Evolutionary conservation across 2,797 vertebrate genomes (phyloP), one percentile per base, ranked within the genome.

Genomic region (Halcyon smyrnensis): DNA sequence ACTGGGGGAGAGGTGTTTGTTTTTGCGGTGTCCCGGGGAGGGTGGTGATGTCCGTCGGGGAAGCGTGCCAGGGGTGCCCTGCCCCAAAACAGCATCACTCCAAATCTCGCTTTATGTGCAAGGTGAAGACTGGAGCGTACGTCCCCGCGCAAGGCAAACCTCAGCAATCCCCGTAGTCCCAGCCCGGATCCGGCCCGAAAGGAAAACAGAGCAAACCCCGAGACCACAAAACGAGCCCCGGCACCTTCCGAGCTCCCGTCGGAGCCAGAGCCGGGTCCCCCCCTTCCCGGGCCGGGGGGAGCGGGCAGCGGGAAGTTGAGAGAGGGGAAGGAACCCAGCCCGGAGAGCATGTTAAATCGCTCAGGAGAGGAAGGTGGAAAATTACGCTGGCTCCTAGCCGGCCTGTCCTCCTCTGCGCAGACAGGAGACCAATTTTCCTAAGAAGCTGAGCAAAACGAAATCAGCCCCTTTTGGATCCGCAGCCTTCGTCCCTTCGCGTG

Each of bases 331-430:
- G 65, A 86, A n/a, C 30, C 4, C 63, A 51, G 75, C 60, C 12
- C 32, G 8, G 73, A 68, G 34, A 59, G 83, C 75, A 6, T 90
- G 91, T 82, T 95, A 91, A 93, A 90, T 87, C 94, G 94, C 89
- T 90, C 95, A 90, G 93, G 51, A 90, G 86, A 60, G 13, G 90
- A 77, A 87, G 91, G 92, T 93, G 96, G 96, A 95, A 94, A 96
- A 95, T 93, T 88, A 93, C 87, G 32, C 89, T 89, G 95, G 92
- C 87, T 94, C 67, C 50, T 36, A 37, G 84, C 91, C 94, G 75
- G 91, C 90, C 91, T 56, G 78, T 95, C 63, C 93, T 84, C 60
- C 82, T 70, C 67, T 59, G 53, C 5, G 48, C 78, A 80, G 83
- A 88, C 87, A 87, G 73, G 82, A 83, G 74, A 89, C 77, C 89